A percentile compares a stretch with the other conserved stretches of the same genome.
These are phyloP conservation scores for Cricetomys ansorgei DNA, from an alignment of 2,113 vertebrate genomes.

Conservation along the genomic window DNA sequence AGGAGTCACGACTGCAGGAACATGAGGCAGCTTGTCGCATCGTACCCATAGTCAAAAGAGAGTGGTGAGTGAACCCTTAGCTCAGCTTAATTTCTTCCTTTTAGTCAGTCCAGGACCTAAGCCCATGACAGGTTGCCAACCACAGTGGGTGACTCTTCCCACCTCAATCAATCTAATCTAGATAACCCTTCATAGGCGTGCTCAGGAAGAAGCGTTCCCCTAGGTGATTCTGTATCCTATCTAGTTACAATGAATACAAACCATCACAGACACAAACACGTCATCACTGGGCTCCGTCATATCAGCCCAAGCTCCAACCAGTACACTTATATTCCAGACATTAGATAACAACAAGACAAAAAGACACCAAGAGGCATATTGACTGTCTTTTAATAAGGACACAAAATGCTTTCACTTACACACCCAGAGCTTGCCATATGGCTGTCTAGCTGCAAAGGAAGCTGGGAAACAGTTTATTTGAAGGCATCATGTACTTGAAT, in stretches of 20 bases:
- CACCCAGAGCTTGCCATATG: background rate
- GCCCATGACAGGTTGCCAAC: background rate
- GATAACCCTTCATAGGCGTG: background rate
- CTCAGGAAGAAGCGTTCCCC: background rate
- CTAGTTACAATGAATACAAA: background rate
- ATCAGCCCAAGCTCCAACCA: background rate
- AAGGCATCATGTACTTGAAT: background rate
- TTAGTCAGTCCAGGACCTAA: too few species aligned
- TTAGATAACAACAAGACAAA: background rate
- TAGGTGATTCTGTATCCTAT: background rate
- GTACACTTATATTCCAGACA: background rate
- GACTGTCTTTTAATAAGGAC: background rate
- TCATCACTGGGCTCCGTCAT: background rate
- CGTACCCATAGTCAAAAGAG: background rate
- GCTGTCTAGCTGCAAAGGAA: slow-evolving; percentile 39
- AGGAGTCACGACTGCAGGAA: background rate
- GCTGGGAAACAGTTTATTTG: slow-evolving; percentile 50
- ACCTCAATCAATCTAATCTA: background rate
- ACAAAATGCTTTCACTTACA: background rate
- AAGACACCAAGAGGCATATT: background rate
- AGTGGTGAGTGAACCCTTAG: background rate
- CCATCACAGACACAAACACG: background rate
- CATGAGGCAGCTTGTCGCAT: background rate
- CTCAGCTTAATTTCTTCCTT: background rate
- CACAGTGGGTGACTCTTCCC: too few species aligned